Evolutionary conservation across 2,113 vertebrate species (phyloP), one percentile per base, ranked within the genome.

Genomic region (Telmatochromis brachygnathus): DNA sequence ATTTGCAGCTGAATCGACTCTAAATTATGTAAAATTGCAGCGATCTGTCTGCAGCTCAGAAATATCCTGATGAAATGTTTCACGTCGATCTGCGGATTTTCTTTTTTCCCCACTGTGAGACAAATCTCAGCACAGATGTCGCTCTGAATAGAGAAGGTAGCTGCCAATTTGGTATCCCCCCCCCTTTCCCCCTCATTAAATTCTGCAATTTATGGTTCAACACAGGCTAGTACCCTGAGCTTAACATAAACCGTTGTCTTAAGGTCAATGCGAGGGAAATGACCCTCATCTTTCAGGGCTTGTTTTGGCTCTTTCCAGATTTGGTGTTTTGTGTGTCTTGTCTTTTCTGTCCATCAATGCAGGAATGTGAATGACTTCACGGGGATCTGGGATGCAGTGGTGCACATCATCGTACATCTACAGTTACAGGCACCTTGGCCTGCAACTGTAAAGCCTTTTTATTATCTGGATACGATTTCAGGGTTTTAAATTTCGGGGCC

Each of bases 231-330:
- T 65, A 56, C 81, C 60, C 85, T 88, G 80, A 89, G 83, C 75
- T 51, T 73, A 88, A 85, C 82, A 79, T 88, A 88, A 90, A 91
- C 84, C 80, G 33, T 17, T 17, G 28, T 88, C 70, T 86, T 73
- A 12, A 86, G 45, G 68, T 86, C 23, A 89, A 85, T 84, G 83
- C 79, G 21, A 84, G 35, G 88, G 73, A 87, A 85, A 84, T 86
- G 83, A 88, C 81, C 89, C 51, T 7, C 82, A 83, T 91, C 68
- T 89, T 83, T 88, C 6, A 82, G 65, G 79, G 79, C 28, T 42
- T 84, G 84, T 86, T 87, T 84, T 89, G 62, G 79, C 26, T 89
- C 39, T 84, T 55, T 91, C 86, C 90, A 94, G 88, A 94, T 93
- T 89, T 88, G 47, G n/a, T 13, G 51, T 65, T 30, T 35, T 5